Percentiles rank a stretch among this genome's conserved stretches.
These are phyloP conservation scores for Potamarius usumacintae DNA, from an alignment of 2,113 vertebrate genomes.

Conservation along the genomic window DNA sequence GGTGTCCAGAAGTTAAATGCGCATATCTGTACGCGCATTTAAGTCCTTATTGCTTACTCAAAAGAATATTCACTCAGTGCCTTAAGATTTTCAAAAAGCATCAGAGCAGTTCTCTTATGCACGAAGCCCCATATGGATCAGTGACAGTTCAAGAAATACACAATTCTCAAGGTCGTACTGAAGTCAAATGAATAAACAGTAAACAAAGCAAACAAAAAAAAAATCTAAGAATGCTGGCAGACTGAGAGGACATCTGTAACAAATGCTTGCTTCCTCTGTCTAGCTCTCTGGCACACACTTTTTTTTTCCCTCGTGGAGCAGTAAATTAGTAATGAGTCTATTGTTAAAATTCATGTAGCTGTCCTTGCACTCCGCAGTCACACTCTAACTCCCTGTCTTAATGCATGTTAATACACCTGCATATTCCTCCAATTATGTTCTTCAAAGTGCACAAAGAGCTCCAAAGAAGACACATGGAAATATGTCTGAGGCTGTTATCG, in stretches of 20 bases:
- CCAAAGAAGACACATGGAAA: background rate
- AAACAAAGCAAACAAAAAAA: background rate
- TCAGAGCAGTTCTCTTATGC: background rate
- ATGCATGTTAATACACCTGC: constrained; percentile 43
- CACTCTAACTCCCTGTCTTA: constrained; percentile 21
- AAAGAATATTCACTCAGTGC: background rate
- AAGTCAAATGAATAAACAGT: constrained; percentile 23
- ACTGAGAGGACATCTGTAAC: constrained; percentile 15
- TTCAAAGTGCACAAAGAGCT: constrained; percentile 31
- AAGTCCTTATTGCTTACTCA: background rate
- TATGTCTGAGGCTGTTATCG: constrained; percentile 1
- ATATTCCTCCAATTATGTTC: constrained; percentile 31
- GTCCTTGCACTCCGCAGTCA: constrained; percentile 24
- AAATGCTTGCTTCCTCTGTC: background rate
- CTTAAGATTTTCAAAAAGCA: background rate
- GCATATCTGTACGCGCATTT: background rate
- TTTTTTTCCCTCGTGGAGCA: background rate
- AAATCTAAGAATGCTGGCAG: background rate
- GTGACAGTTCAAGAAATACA: constrained; percentile 12
- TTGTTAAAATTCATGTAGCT: constrained; percentile 56
- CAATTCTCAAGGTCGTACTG: background rate
- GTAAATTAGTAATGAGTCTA: constrained; percentile 55
- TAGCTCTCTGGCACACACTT: constrained; percentile 8
- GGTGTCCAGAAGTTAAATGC: background rate
- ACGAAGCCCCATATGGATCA: constrained; percentile 24